Base-by-base conservation (phyloP, 2,797 vertebrate species). In the Dendrocincla fuliginosa region DNA sequence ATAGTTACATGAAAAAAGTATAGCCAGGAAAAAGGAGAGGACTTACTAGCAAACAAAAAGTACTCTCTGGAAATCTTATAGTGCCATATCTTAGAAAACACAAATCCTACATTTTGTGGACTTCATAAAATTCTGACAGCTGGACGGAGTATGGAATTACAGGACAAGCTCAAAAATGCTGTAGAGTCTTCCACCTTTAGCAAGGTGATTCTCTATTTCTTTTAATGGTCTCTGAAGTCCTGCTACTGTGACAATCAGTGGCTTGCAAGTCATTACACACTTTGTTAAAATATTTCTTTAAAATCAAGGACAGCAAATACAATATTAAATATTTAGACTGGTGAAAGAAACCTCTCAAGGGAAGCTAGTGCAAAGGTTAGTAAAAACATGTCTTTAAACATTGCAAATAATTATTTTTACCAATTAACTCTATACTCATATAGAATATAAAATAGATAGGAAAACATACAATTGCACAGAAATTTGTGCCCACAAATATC, bases 301-400 rank as follows among this genome's bases (percentile, higher is more conserved):
- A 85, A 59, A 90, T 41, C 15, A 81, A 71, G 27, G 27, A 39
- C 35, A 69, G 47, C 87, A 68, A 91, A 59, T 65, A 65, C 8
- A 65, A 71, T 88, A 81, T 75, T 78, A 92, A 91, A 90, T 94
- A 84, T 89, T 92, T 86, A 93, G 16, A 49, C 25, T 69, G 27
- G 14, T 75, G 33, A 75, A 80, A 73, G 53, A 65, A 86, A 46
- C 5, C 10, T 87, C 76, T 90, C 28, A 63, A 84, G 59, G 69
- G 70, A 81, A 85, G 12, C 8, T 57, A 53, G 20, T 73, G 75
- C 63, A 61, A 81, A 85, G n/a, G 20, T 88, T 83, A 89, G 71
- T 74, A 57, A 74, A 87, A 94, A 37, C 23, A 60, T 13, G 14
- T 73, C 44, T 81, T 85, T 61, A 86, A 67, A 67, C 39, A 78